Evolutionary conservation across 1,140 invertebrate species (phyloP), one percentile per base, ranked within the genome.

Genomic region (Atta cephalotes): DNA sequence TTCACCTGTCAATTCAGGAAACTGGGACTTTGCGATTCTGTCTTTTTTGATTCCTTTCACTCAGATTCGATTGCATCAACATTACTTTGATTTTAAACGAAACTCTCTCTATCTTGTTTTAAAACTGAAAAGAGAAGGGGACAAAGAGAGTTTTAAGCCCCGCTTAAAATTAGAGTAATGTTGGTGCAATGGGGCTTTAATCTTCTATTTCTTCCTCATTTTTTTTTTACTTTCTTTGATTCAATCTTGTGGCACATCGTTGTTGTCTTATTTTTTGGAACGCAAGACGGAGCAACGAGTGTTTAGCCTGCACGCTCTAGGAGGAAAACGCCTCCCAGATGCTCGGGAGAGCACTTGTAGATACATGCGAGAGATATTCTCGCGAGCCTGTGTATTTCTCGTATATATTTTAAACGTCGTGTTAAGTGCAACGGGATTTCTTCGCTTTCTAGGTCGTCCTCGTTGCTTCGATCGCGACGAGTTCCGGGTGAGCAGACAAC

Each of bases 361-460:
- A 21, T 56, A 18, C 16, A 56, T 18, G 53, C 5, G 53, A 0
- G 18, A 56, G 53, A 56, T 18, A 18, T 4, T 56, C 53, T 16
- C 12, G 51, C 14, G 56, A 21, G n/a, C 7, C 14, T 56, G 28
- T 45, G 7, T 39, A 12, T n/a, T 21, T 35, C 56, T 12, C 60
- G 7, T 16, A 14, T 7, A 14, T 12, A 45, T 45, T 45, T 45
- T 45, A 45, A 45, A 45, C 10, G 78, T 45, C 35, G 66, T 72
- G 80, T 82, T 68, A 82, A 60, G 68, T 82, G 68, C 80, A 84
- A 77, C 71, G 74, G 89, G 89, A 94, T 90, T 91, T 80, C 53
- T 77, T 16, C 28, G 31, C 45, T 86, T 86, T 86, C 77, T 86
- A 86, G 76, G 77, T 86, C 77, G 85, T 51, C 31, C 35, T 86